phyloP scores from a whole-genome alignment of 2,797 vertebrate genomes.

The Bucorvus abyssinicus region DNA sequence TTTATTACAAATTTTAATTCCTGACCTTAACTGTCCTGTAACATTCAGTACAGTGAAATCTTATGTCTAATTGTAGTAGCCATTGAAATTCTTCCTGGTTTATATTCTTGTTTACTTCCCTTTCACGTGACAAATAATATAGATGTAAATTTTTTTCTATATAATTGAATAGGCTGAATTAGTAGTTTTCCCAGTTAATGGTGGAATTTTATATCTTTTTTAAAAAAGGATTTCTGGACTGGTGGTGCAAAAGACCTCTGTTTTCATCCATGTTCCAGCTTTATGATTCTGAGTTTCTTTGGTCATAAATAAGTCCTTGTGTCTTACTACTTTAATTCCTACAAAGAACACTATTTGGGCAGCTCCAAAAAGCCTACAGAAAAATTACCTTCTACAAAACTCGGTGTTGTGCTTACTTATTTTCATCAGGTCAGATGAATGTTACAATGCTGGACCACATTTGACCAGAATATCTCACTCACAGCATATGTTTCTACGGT shows the following conservation, averaged over 20 bases:
- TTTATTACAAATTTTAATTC: neutral
- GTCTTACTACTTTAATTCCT: neutral
- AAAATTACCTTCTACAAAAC: neutral
- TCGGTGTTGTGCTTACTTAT: neutral
- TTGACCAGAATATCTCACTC: neutral
- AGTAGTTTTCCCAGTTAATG: neutral
- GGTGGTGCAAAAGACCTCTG: neutral
- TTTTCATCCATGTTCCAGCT: neutral
- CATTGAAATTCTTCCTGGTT: neutral
- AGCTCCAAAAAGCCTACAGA: neutral
- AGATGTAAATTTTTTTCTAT: neutral
- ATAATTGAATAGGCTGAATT: neutral
- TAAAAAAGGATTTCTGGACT: neutral
- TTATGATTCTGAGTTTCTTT: neutral
- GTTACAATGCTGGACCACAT: neutral
- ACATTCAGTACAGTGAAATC: neutral
- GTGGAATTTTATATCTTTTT: neutral
- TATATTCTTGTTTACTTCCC: neutral
- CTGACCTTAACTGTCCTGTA: neutral
- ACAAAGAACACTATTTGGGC: fast-evolving
- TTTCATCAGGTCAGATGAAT: neutral
- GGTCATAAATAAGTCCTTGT: neutral
- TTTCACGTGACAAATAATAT: neutral
- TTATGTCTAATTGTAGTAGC: neutral
- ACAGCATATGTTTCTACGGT: neutral